phyloP scores from a whole-genome alignment of 2,113 vertebrate genomes.

The Salvator merianae region DNA sequence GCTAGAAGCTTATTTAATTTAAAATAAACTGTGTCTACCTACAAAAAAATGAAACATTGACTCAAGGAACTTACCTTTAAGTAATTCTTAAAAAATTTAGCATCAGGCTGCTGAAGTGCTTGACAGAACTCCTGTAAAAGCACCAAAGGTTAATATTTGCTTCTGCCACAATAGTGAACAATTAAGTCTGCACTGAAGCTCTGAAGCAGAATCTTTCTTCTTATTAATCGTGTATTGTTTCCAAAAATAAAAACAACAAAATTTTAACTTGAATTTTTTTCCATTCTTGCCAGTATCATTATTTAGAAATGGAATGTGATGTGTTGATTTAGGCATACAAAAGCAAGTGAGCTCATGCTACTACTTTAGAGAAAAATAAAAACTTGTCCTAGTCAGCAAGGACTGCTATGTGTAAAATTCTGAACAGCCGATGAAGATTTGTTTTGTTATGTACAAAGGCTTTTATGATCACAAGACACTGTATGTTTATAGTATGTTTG shows the following conservation, averaged over 20 bases:
- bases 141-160: neutral
- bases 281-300: neutral
- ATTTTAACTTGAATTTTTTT: neutral
- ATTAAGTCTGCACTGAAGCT: neutral
- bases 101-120: constrained; percentile 94
- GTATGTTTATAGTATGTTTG: neutral
- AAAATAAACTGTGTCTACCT: neutral
- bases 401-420: neutral
- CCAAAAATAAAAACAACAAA: neutral
- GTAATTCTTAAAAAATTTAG: constrained; percentile 98
- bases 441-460: too few species aligned
- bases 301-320: neutral
- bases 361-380: neutral
- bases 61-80: constrained; percentile 85
- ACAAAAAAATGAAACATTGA: neutral
- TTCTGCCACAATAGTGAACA: neutral
- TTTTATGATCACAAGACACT: neutral
- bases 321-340: neutral
- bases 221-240: neutral
- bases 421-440: neutral
- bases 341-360: neutral
- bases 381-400: neutral
- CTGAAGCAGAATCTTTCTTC: neutral
- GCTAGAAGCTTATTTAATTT: neutral
- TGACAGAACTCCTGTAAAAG: constrained; percentile 89